A percentile compares a stretch with the other conserved stretches of the same genome.
Evolutionary conservation across 2,888 invertebrate species (phyloP).

Genomic region (Smittia aterrima): DNA sequence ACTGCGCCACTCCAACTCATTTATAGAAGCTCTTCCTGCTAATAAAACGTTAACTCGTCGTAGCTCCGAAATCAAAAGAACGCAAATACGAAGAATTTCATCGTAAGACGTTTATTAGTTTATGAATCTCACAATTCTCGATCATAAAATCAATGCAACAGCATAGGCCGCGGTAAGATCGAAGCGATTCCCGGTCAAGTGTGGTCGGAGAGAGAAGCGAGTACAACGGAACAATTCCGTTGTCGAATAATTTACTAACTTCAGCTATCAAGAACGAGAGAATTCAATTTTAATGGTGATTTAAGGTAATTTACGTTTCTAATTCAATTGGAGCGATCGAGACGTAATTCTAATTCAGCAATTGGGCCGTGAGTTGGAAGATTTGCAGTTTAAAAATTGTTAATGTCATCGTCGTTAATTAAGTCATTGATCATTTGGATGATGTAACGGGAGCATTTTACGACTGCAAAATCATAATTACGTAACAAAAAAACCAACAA

Average conservation of each 20-base stretch:
- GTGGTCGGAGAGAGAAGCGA: neutral
- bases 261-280: neutral
- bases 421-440: neutral
- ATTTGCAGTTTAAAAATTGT: neutral
- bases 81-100: neutral
- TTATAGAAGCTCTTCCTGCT: conserved; percentile 30
- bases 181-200: neutral
- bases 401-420: neutral
- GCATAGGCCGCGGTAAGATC: neutral
- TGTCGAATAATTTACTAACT: neutral
- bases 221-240: neutral
- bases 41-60: conserved; percentile 24
- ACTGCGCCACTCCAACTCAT: neutral
- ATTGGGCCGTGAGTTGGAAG: neutral
- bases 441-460: neutral
- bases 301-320: neutral
- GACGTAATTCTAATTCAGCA: neutral
- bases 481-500: neutral
- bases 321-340: neutral
- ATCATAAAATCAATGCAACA: neutral
- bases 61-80: neutral
- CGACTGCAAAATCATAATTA: neutral
- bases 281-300: neutral
- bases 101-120: neutral
- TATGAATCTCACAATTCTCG: neutral